Conservation (phyloP, 2,113 vertebrate genomes). For the Neoarius graeffei region DNA sequence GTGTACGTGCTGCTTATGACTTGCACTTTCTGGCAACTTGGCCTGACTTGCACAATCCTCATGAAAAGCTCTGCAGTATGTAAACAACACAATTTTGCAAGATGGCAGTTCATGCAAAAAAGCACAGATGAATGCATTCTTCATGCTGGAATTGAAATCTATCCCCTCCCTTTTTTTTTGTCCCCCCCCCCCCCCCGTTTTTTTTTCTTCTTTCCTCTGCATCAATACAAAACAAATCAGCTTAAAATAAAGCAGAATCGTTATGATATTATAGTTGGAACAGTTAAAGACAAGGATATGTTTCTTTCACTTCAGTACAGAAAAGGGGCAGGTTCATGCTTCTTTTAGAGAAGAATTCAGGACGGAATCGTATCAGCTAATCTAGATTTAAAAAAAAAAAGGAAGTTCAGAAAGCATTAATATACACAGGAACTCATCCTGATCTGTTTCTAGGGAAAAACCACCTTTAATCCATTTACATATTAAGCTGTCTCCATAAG, state of each 20-base stretch:
- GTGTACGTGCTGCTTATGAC: conserved; percentile 68
- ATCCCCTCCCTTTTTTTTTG: not conserved
- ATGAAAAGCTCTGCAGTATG: conserved; percentile 59
- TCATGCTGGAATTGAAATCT: conserved; percentile 53
- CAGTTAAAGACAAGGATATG: not conserved
- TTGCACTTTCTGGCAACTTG: conserved; percentile 63
- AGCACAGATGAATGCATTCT: conserved; percentile 68
- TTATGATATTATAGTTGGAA: conserved; percentile 16
- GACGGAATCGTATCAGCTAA: not conserved
- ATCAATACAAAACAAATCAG: not conserved
- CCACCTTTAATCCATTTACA: too few relatives aligned
- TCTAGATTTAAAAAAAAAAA: not conserved
- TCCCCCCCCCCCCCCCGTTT: not conserved
- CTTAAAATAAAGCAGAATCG: not conserved
- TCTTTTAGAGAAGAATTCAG: not conserved
- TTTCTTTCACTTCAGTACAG: not conserved
- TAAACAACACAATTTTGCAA: conserved; percentile 69
- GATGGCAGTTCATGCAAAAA: conserved; percentile 72
- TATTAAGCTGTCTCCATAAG: too few relatives aligned
- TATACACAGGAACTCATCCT: conserved; percentile 2
- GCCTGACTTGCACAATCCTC: conserved; percentile 62
- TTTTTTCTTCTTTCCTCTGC: not conserved
- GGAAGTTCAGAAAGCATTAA: not conserved
- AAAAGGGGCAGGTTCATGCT: not conserved
- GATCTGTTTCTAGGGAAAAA: not conserved